Evolutionary conservation across 1,140 invertebrate species (phyloP), one percentile per base, ranked within the genome.

Genomic region (Drosophila kohkoa): DNA sequence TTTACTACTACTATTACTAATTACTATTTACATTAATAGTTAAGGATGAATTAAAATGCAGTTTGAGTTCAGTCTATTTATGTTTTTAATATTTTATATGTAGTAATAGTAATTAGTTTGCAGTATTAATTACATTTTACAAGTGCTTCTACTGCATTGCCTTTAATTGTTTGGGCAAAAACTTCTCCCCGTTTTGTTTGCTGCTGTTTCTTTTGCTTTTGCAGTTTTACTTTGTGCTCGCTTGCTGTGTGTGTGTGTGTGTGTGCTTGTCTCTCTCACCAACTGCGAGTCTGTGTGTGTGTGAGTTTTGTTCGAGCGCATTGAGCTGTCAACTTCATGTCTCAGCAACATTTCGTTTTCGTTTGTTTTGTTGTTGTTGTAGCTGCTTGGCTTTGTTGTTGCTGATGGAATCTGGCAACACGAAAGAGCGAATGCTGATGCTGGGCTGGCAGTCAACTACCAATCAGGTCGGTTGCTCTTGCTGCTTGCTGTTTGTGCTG

Each of bases 271-370:
- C 32, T 64, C n/a, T 64, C n/a, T 38, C 32, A 11, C 35, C 41
- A 35, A n/a, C 32, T 68, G 41, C 28, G 54, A n/a, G 51, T 25
- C 20, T 41, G 25, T 52, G 15, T 65, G 8, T 54, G 43, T 60
- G 35, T 80, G 77, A 75, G 81, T 89, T 90, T 89, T 89, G 85
- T 88, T 88, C 81, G 79, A 81, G 85, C 75, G 85, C 85, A 88
- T 88, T 89, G 85, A 88, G 85, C 85, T 88, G 85, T 88, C 85
- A 88, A 88, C 85, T 89, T 89, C 85, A 88, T 89, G 85, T 88
- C 86, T 88, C 86, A 79, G 81, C 86, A 81, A 75, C 82, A 81
- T 88, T 88, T 88, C 81, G 81, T 89, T 88, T 86, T 89, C 85
- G 81, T 82, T 83, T 77, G 81, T 77, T 64, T 75, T 70, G 57